Base-by-base conservation (phyloP, 2,888 invertebrate species). In the Ichneumoninae sp. region DNA sequence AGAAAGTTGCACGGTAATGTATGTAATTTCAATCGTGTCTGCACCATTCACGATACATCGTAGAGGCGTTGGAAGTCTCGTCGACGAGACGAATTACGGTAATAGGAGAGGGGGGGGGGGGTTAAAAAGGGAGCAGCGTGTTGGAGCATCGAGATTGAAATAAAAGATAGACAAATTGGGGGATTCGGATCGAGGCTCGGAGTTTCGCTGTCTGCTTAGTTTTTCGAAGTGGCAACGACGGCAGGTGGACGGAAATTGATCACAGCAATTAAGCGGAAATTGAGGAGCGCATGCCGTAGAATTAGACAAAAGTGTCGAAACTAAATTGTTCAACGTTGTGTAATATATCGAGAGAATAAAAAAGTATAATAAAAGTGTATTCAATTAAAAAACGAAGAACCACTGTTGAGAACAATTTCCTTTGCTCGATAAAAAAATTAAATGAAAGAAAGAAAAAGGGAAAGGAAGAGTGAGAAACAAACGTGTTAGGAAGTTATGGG, bases 181-280 rank as follows among this genome's bases (percentile, higher is more conserved):
- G 84, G 85, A 85, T 85, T 76, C 57, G 81, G 75, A 66, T 79
- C 84, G 81, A 69, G 73, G 40, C 63, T 26, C 68, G 54, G 50
- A 36, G 57, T 50, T 75, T 80, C 52, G 63, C 44, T 54, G 4
- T 47, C 8, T 19, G 16, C 60, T 76, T 52, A 40, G 22, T 30
- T 70, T 50, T 73, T 44, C 40, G 66, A 52, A 47, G 44, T 19
- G 33, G 75, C 30, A 36, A 44, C 47, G 13, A 47, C 82, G 78
- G 83, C 87, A 87, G 86, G 87, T 86, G 86, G 74, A 85, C 83
- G 86, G 83, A 85, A 87, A 86, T 85, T 68, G 83, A 85, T 86
- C 81, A 85, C 75, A 82, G 81, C 82, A 85, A 81, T 87, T 85
- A 86, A 86, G 71, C 73, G 78, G 40, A 19, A 66, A 66, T 66